Evolutionary conservation across 2,113 vertebrate genomes (phyloP).

Genomic region (Gila orcuttii): DNA sequence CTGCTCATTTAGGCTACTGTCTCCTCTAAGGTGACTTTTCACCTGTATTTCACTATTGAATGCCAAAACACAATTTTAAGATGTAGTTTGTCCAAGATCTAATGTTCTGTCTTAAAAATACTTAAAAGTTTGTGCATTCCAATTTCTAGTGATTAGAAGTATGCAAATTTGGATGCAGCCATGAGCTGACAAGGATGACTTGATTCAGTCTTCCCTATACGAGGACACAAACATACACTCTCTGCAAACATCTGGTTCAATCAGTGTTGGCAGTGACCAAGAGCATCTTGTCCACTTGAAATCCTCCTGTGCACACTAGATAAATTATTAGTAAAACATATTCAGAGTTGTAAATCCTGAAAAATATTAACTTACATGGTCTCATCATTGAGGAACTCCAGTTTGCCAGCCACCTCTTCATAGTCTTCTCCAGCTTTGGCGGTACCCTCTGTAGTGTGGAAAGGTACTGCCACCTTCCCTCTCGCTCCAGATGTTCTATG

Average conservation of each 20-base stretch:
- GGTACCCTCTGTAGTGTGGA: constrained; percentile 79
- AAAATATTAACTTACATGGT: constrained; percentile 78
- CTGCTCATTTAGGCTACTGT: too few relatives aligned
- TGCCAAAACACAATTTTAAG: neutral
- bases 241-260: neutral
- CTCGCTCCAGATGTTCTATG: constrained; percentile 83
- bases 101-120: neutral
- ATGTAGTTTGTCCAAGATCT: neutral
- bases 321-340: neutral
- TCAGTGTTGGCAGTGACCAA: neutral
- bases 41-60: neutral
- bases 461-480: constrained; percentile 83
- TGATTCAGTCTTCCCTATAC: neutral
- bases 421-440: constrained; percentile 84
- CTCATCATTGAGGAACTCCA: constrained; percentile 86
- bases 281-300: neutral
- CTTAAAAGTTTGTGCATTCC: neutral
- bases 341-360: neutral
- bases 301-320: neutral
- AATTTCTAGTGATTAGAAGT: neutral
- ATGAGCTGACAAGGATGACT: neutral
- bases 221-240: constrained; percentile 5
- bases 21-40: neutral
- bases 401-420: constrained; percentile 80
- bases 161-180: neutral